Evolutionary conservation across 2,888 invertebrate species (phyloP).

Genomic region (Ectemnius continuus): DNA sequence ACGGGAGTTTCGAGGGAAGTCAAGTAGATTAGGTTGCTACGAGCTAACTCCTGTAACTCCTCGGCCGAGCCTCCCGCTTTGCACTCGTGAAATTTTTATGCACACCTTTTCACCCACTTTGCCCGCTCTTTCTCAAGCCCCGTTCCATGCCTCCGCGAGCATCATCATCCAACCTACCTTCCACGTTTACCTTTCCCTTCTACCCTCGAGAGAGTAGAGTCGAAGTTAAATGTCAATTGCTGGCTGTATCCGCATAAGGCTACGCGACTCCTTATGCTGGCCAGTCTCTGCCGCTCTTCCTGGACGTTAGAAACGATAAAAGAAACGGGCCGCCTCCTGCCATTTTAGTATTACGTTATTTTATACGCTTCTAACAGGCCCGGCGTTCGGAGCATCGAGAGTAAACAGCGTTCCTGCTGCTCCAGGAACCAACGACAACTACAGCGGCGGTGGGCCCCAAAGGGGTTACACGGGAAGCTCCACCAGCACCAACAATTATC

Average conservation of each 20-base stretch:
- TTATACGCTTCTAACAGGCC: constrained; percentile 73
- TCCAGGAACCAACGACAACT: constrained; percentile 70
- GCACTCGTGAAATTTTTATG: too few species aligned
- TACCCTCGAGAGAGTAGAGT: too few species aligned
- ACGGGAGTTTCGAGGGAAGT: too few species aligned
- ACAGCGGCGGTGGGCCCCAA: constrained; percentile 69
- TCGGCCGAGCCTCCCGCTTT: too few species aligned
- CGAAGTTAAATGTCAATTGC: too few species aligned
- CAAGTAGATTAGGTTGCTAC: too few species aligned
- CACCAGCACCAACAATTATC: constrained; percentile 71
- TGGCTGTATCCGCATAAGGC: too few species aligned
- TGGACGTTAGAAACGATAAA: constrained; percentile 28
- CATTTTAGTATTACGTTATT: constrained; percentile 70
- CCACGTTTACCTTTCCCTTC: background rate
- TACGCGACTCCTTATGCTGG: background rate
- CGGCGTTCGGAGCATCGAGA: constrained; percentile 69
- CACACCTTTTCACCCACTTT: too few species aligned
- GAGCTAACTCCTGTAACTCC: too few species aligned
- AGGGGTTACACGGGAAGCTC: constrained; percentile 68
- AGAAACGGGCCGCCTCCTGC: constrained; percentile 51
- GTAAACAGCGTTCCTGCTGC: constrained; percentile 67
- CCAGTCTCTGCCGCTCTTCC: constrained; percentile 24
- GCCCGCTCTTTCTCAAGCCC: too few species aligned
- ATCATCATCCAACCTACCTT: background rate
- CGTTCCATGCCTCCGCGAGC: background rate